Base-by-base conservation (phyloP, 2,113 vertebrate species). In the Gila orcuttii region DNA sequence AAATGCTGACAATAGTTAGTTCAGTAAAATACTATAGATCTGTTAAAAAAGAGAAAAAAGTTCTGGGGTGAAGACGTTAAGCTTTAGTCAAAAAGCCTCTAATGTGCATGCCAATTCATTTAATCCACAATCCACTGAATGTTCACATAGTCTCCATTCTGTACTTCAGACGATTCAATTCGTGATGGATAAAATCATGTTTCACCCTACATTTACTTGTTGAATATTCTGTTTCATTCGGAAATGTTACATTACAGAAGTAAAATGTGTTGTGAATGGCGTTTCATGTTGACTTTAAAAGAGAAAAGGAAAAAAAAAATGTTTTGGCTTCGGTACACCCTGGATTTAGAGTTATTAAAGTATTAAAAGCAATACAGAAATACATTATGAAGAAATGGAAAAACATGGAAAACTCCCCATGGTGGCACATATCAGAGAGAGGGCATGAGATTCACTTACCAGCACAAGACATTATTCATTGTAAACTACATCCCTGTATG, bases 401-500 rank as follows among this genome's bases (percentile, higher is more conserved):
- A 42, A 73, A 69, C 6, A 64, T 17, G 19, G 2, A 28, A 71
- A 82, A 33, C 81, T 33, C 31, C 19, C 5, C 12, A n/a, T 55
- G 28, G 12, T 50, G 60, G 39, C n/a, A 23, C 62, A 50, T 45
- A 52, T 17, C n/a, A 83, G 64, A 66, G 19, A 45, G 21, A 59
- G 31, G 33, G 55, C 23, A 52, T 55, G 17, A 17, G 47, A 19
- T 60, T 57, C 52, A 82, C 52, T 42, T 59, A 10, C 50, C 62
- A 64, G 47, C 33, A 76, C 23, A 60, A 71, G 21, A 45, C 36
- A 68, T 76, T 74, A 59, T 75, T 76, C 23, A 45, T 82, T 64
- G 42, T 47, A 79, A 86, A 87, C 59, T 25, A 74, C 47, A 68
- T 33, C 79, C 85, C 28, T 47, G 28, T 71, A 55, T 86, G 57